Conservation (phyloP, 1,140 invertebrate species). For the Zaprionus taronus region DNA sequence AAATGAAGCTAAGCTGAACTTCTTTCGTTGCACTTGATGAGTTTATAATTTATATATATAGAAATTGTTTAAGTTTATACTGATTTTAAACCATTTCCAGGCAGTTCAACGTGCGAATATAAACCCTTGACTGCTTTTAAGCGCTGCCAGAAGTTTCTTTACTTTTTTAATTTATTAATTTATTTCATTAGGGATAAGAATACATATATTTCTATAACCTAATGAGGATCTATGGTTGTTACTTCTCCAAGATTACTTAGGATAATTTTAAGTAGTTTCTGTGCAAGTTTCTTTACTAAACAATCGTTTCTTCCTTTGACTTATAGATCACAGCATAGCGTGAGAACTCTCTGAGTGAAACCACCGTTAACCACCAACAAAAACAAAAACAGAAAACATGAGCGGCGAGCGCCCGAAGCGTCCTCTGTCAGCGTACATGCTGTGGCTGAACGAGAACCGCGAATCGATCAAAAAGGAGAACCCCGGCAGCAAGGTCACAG, state of each 20-base stretch:
- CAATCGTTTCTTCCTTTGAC: not conserved
- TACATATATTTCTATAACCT: no score
- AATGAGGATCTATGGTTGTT: no score
- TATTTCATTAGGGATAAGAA: no score
- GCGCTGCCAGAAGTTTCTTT: not conserved
- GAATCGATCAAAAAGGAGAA: constrained; percentile 92
- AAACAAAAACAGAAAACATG: constrained; percentile 86
- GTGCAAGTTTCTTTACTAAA: not conserved
- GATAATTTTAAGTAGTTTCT: no score
- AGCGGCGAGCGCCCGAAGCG: constrained; percentile 92
- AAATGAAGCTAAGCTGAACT: no score
- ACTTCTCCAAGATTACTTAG: no score
- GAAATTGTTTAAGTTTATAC: no score
- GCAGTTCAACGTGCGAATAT: no score
- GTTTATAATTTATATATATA: no score
- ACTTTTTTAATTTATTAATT: not conserved
- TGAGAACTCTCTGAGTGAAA: constrained; percentile 14
- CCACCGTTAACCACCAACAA: constrained; percentile 14
- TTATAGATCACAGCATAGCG: constrained; percentile 19
- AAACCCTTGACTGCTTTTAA: constrained; percentile 14
- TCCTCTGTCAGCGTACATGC: constrained; percentile 93
- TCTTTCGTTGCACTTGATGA: no score
- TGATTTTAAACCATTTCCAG: no score
- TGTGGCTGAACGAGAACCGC: constrained; percentile 93
- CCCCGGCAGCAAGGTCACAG: constrained; percentile 92